These are phyloP conservation scores for Lepidochrysops patricia DNA, from an alignment of 2,888 invertebrate genomes.

Conservation along the genomic window DNA sequence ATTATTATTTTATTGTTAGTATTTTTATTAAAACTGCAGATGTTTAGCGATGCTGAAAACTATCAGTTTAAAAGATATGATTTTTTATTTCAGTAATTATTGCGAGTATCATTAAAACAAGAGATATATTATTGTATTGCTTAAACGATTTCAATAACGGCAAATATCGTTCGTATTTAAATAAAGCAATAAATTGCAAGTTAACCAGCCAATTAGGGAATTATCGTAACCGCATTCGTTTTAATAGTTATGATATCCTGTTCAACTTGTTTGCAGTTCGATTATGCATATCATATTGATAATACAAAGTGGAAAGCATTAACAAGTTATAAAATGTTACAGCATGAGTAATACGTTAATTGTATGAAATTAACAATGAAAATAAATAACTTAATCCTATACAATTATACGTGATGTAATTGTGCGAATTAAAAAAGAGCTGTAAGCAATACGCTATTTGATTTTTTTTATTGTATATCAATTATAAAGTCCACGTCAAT, in stretches of 20 bases:
- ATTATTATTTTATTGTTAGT: too few species aligned
- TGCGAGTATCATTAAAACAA: too few species aligned
- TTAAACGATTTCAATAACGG: neutral
- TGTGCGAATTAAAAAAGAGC: neutral
- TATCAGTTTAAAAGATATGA: too few species aligned
- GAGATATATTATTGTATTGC: too few species aligned
- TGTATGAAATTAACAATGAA: neutral
- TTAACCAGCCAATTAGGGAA: neutral
- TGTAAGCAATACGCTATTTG: too few species aligned
- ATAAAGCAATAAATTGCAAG: neutral
- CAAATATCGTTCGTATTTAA: neutral
- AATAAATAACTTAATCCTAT: neutral
- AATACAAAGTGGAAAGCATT: neutral
- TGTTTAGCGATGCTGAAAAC: too few species aligned
- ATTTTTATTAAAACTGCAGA: too few species aligned
- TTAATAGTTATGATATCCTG: neutral
- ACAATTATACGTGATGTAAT: neutral
- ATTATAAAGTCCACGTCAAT: too few species aligned
- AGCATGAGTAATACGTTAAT: neutral
- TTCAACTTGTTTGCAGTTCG: neutral
- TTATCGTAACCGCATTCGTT: neutral
- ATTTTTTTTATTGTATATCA: too few species aligned
- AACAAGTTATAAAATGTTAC: neutral
- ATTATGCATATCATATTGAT: constrained; percentile 5
- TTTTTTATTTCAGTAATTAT: too few species aligned